A percentile compares a stretch with the other conserved stretches of the same genome.
Conservation (phyloP, 2,797 vertebrate genomes). For the Neomorphus geoffroyi region DNA sequence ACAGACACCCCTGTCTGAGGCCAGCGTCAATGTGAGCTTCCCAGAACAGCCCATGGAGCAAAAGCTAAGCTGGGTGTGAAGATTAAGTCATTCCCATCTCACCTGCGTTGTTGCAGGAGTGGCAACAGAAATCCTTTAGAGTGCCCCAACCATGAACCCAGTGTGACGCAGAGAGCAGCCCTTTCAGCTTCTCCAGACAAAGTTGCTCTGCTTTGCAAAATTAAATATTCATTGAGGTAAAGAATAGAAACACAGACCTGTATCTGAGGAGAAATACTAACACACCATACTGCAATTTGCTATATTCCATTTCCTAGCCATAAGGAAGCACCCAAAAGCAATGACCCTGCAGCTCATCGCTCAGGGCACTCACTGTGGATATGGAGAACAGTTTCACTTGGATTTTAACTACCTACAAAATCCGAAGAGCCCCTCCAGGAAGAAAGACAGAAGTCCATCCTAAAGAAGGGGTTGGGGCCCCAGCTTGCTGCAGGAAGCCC, state of each 20-base stretch:
- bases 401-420: neutral
- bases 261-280: neutral
- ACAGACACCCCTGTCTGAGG: fast-evolving
- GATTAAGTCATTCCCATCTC: neutral
- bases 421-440: neutral
- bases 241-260: neutral
- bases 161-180: neutral
- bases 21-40: fast-evolving
- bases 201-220: neutral
- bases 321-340: neutral
- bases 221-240: neutral
- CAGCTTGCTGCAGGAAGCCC: neutral
- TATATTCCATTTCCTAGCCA: neutral
- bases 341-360: neutral
- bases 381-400: neutral
- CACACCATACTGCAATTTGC: neutral
- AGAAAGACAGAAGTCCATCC: neutral
- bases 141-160: neutral
- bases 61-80: neutral
- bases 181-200: neutral
- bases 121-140: neutral
- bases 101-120: neutral
- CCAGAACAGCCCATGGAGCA: neutral
- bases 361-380: neutral
- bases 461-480: neutral